Evolutionary conservation across 2,888 invertebrate species (phyloP).

Genomic region (Drosophila flavopinicola): DNA sequence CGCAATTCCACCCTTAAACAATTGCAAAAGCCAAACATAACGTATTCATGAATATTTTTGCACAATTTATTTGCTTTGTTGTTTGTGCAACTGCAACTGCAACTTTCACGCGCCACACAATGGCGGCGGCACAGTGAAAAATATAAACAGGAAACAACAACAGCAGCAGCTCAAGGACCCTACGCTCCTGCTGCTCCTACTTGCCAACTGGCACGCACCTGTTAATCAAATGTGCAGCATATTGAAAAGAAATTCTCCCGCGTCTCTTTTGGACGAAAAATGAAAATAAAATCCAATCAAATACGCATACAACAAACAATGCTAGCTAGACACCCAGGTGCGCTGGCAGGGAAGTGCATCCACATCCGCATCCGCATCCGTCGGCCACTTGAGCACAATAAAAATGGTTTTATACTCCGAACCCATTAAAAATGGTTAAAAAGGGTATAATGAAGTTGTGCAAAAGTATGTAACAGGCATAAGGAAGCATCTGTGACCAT

Average conservation of each 20-base stretch:
- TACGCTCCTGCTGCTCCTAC: conserved; percentile 10
- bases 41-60: conserved; percentile 30
- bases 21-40: conserved; percentile 10
- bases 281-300: conserved; percentile 48
- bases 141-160: conserved; percentile 3
- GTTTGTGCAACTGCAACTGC: conserved; percentile 1
- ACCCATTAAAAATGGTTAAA: too few species aligned
- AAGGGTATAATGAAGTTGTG: too few species aligned
- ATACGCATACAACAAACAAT: conserved; percentile 45
- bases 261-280: not conserved
- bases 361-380: conserved; percentile 11
- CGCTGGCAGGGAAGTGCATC: conserved; percentile 2
- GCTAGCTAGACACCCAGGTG: not conserved
- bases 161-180: conserved; percentile 4
- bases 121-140: conserved; percentile 15
- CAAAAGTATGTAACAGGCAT: too few species aligned
- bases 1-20: not conserved
- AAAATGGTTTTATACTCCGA: conserved; percentile 38
- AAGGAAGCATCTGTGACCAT: too few species aligned
- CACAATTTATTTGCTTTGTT: conserved; percentile 40
- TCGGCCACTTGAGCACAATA: conserved; percentile 53
- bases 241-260: conserved; percentile 41
- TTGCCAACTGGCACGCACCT: conserved; percentile 39
- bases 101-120: conserved; percentile 19
- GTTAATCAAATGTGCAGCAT: conserved; percentile 64